Base-by-base conservation (phyloP, 2,888 invertebrate species). In the Lycocerus yunnanus region DNA sequence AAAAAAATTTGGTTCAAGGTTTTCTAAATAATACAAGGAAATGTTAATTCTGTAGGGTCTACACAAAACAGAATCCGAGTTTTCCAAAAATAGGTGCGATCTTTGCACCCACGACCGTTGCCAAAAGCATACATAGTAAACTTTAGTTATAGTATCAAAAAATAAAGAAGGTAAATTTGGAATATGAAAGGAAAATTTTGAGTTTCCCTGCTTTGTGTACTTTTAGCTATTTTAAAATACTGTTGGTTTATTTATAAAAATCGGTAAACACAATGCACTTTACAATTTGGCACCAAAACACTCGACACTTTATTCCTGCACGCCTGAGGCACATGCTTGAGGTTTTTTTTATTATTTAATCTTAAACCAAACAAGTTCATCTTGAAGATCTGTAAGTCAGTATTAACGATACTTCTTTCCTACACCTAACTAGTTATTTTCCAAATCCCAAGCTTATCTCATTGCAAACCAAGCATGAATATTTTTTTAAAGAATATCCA, bases 331-430 rank as follows among this genome's bases (percentile, higher is more conserved):
- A 76, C 76, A 77, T 78, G 78, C 74, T 77, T 78, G 77, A 77
- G 78, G 78, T 63, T 63, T 80, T 81, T 80, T 81, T 77, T 79
- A 78, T 76, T 73, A 76, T 76, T 75, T 43, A 43, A 78, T 76
- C 69, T 73, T 77, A 74, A 77, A 75, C 79, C 78, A 80, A 80
- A 80, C 80, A 68, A 77, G 80, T 80, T 80, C 78, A 79, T 79
- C 77, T 77, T 77, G 74, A 69, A 68, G 74, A 69, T 74, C 15
- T 60, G 60, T 61, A 65, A 72, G 72, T 72, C 68, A 68, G 68
- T 63, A 20, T 27, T 63, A 59, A 65, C 72, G 68, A 67, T 72
- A 68, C 69, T 71, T 75, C 73, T 27, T 61, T 66, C 73, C 68
- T 27, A 65, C 60, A 70, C 59, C 72, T 59, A 58, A 73, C 73